Percentiles rank a stretch among this genome's conserved stretches.
Evolutionary conservation across 2,888 invertebrate species (phyloP).

Genomic region (Rotaria magnacalcarata): DNA sequence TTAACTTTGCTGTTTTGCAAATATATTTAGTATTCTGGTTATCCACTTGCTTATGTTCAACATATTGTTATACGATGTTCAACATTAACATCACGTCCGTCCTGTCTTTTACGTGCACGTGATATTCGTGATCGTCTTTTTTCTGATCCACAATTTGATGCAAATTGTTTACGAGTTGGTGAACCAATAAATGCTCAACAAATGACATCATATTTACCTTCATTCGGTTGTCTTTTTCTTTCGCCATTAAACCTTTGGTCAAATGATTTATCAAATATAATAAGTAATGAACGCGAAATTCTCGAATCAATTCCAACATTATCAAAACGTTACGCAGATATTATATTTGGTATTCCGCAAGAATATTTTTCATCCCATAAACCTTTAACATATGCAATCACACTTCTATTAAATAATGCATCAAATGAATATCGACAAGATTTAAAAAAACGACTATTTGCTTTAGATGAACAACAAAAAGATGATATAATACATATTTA

Average conservation of each 20-base stretch:
- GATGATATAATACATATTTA: conserved; percentile 39
- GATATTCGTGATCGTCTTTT: conserved; percentile 74
- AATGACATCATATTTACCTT: conserved; percentile 66
- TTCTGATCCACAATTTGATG: conserved; percentile 64
- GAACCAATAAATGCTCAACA: conserved; percentile 61
- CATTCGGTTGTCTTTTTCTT: conserved; percentile 81
- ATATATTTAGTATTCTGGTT: conserved; percentile 59
- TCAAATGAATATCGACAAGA: conserved; percentile 17
- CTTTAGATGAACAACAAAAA: background rate
- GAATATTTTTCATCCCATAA: background rate
- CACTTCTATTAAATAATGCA: conserved; percentile 38
- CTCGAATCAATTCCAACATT: background rate
- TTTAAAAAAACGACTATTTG: conserved; percentile 15
- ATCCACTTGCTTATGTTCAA: conserved; percentile 63
- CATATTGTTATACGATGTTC: conserved; percentile 57
- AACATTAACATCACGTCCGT: conserved; percentile 83
- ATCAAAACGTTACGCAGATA: background rate
- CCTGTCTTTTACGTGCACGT: conserved; percentile 82
- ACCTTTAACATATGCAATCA: conserved; percentile 36
- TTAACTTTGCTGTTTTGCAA: conserved; percentile 39
- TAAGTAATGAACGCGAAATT: conserved; percentile 7
- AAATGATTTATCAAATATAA: conserved; percentile 64
- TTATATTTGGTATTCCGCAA: conserved; percentile 20
- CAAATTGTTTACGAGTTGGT: conserved; percentile 75
- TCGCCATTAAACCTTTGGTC: conserved; percentile 92